These are phyloP conservation scores for Linepithema humile DNA, from an alignment of 1,140 invertebrate genomes.

Conservation along the genomic window DNA sequence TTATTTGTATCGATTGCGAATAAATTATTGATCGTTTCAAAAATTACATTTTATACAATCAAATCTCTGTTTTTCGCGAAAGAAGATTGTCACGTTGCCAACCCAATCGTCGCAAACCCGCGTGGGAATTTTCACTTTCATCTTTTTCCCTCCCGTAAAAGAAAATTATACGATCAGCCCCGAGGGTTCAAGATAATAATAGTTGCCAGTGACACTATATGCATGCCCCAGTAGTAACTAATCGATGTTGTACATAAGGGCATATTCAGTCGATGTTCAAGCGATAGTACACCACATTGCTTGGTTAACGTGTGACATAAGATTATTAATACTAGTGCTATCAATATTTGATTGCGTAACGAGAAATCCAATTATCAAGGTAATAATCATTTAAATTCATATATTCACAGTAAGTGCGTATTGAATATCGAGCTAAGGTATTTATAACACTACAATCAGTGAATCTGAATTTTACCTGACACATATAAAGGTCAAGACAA, in stretches of 20 bases:
- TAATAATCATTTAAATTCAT: background rate
- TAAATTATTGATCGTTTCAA: background rate
- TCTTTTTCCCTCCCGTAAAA: background rate
- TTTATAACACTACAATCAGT: too few species aligned
- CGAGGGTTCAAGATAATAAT: slow-evolving; percentile 26
- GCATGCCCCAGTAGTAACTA: slow-evolving; percentile 17
- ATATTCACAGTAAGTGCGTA: too few species aligned
- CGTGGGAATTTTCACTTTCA: background rate
- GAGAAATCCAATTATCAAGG: background rate
- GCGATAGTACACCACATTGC: background rate
- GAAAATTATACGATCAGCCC: background rate
- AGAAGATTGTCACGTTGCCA: background rate
- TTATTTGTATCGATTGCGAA: too few species aligned
- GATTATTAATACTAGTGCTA: slow-evolving; percentile 46
- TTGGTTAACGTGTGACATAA: slow-evolving; percentile 29
- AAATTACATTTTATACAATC: background rate
- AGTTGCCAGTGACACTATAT: slow-evolving; percentile 38
- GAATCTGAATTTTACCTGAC: too few species aligned
- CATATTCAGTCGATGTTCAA: slow-evolving; percentile 16
- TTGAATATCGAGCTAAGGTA: too few species aligned
- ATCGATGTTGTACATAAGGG: slow-evolving; percentile 22
- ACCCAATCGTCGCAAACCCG: background rate
- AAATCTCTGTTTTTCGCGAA: background rate
- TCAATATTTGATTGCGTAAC: slow-evolving; percentile 33
- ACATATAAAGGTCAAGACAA: too few species aligned